Base-by-base conservation (phyloP, 2,888 invertebrate genomes). In the Tachystola acroxantha region DNA sequence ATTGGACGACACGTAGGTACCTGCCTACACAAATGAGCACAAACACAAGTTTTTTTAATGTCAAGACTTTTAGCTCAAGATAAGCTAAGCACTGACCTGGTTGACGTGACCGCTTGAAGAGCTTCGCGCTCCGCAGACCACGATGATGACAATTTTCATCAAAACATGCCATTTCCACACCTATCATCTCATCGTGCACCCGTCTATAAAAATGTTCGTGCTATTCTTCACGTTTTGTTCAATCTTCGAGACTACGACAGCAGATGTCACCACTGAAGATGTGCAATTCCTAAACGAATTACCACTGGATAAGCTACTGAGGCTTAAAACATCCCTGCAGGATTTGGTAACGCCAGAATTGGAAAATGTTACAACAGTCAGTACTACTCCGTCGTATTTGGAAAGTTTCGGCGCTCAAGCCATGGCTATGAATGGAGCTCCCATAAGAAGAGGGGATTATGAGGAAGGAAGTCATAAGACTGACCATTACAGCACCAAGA, bases 291-390 rank as follows among this genome's bases (percentile, higher is more conserved):
- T 95, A 20, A 91, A 91, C 58, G 92, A 93, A 59, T 64, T 95
- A 34, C 91, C 93, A 2, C 54, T 95, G 41, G 89, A 92, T 2
- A 91, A 92, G 51, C 75, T 95, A 14, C 71, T 95, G n/a, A 79
- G 88, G 40, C 76, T 95, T 1, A 89, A 78, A 72, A 81, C 52
- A 57, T 89, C 63, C 45, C 47, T 88, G 1, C 71, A 75, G 53
- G 75, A 77, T 1, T 46, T 80, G 0, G 64, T 64, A 1, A 58
- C 64, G 1, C 37, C 57, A 2, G 63, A 59, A 22, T 74, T 68
- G 30, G 57, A 63, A 2, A 84, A 84, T 43, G 46, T 57, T 0
- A 76, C 75, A 4, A 45, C 48, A 0, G 50, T 62, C 1, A n/a
- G n/a, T n/a, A 57, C 67, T 10, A 35, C 35, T 2, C 66, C 75